Evolutionary conservation across 2,888 invertebrate genomes (phyloP), one percentile per base, ranked within the genome.

Genomic region (Neoscelio sp.): DNA sequence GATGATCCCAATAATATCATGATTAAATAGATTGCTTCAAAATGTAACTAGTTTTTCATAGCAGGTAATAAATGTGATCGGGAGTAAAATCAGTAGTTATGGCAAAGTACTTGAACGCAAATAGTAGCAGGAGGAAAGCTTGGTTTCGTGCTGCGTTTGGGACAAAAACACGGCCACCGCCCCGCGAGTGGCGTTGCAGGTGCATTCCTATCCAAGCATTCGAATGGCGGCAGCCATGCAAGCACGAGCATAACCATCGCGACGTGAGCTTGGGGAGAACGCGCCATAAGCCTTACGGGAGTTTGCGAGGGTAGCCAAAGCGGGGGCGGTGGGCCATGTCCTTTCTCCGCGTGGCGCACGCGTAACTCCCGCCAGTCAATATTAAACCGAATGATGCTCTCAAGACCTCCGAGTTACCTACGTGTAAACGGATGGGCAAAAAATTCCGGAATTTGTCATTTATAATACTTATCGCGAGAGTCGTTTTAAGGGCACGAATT

Each of bases 331-430:
- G 74, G 54, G 54, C 65, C 65, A 64, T 54, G 68, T 60, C 62
- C 54, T 60, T 76, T 68, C 68, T 28, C 33, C 50, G 64, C 83
- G 87, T 87, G 85, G 88, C 89, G 89, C 88, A 89, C 86, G 88
- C 89, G 89, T 88, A 88, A 87, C 86, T 86, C 83, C 85, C 82
- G 85, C 87, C 85, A 88, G 88, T 89, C 89, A 84, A 88, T 89
- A 89, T 88, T 87, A 88, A 74, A 87, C 85, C 87, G 84, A 84
- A 86, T 84, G 67, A 73, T 70, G 75, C 56, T 74, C 75, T 68
- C 79, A 65, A 80, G 78, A 74, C 58, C 60, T 74, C 48, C 56
- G 38, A 74, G 40, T 48, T 56, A 40, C n/a, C 64, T 56, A 28
- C 40, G 73, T 54, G 58, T 48, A 58, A 74, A 58, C 42, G 30